Base-by-base conservation (phyloP, 2,888 invertebrate genomes). In the Alsophila aescularia region DNA sequence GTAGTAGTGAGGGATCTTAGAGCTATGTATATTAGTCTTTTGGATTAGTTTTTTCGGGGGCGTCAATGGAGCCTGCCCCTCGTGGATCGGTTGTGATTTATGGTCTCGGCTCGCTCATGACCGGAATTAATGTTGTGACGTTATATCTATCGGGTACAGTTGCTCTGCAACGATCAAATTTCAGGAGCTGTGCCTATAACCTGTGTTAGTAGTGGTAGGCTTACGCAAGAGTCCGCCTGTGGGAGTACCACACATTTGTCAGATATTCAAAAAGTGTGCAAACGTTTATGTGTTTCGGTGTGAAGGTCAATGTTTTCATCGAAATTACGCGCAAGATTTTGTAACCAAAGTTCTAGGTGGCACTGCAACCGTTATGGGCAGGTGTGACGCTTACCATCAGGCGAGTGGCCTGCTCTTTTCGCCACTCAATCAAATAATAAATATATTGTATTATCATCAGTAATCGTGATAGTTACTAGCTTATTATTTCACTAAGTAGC, bases 101-200 rank as follows among this genome's bases (percentile, higher is more conserved):
- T 74, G 66, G 58, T 64, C 58, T 66, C 55, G 48, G 54, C 64
- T 66, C 62, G 69, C 52, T 73, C 70, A 72, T 72, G 71, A 74
- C 69, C 70, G 69, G 66, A 74, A 76, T 77, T 73, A 71, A 78
- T 79, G 58, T 69, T 75, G 74, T 67, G 70, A 70, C 62, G 70
- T 60, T 60, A 41, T 66, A 67, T 70, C 58, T 65, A 55, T 50
- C 34, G 36, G 55, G 44, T 31, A 48, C 53, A 61, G 61, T 60
- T 55, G 43, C 40, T 51, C 31, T 48, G 35, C 14, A 41, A 50
- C 14, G 49, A 42, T 64, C 42, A 52, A 60, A 36, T 41, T 40
- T 51, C 31, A 13, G 31, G n/a, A 44, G 10, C 35, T 35, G 31
- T 31, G 16, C 3, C 5, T 4, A 14, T 2, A 9, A 4, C 16